phyloP scores from a whole-genome alignment of 1,140 invertebrate species.

The Drosophila lacertosa region DNA sequence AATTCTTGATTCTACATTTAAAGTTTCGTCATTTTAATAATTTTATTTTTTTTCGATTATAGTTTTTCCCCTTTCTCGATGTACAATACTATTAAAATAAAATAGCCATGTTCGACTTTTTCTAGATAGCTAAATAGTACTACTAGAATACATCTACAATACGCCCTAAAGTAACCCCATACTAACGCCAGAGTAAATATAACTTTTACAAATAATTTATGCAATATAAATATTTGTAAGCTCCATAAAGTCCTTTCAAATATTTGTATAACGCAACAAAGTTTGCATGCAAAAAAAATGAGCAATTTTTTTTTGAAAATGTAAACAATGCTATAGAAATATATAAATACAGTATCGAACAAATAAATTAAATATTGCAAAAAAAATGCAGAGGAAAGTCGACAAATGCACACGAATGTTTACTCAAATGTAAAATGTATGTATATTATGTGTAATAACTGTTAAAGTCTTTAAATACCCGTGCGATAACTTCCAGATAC shows the following conservation, averaged over 20 bases:
- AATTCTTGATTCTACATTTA: too few species aligned
- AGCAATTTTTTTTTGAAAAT: slow-evolving; percentile 56
- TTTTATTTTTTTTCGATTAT: too few species aligned
- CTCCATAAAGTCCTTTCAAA: neutral
- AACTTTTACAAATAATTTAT: too few species aligned
- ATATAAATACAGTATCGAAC: slow-evolving; percentile 30
- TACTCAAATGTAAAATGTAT: neutral
- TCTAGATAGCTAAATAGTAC: too few species aligned
- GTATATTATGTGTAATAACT: slow-evolving; percentile 1
- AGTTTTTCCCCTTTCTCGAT: too few species aligned
- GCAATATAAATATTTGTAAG: too few species aligned
- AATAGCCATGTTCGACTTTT: too few species aligned
- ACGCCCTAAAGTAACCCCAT: too few species aligned
- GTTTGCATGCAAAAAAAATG: slow-evolving; percentile 54
- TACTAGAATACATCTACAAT: too few species aligned
- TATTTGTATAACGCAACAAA: neutral
- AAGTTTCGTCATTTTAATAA: too few species aligned
- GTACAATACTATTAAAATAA: too few species aligned
- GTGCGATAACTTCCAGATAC: slow-evolving; percentile 53
- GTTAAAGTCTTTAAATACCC: slow-evolving; percentile 5
- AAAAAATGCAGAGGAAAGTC: slow-evolving; percentile 2
- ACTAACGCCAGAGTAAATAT: too few species aligned
- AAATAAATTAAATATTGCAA: slow-evolving; percentile 8
- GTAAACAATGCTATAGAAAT: slow-evolving; percentile 62
- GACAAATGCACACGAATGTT: neutral